These are phyloP conservation scores for Mimumesa dahlbomi DNA, from an alignment of 2,888 invertebrate genomes.

Conservation along the genomic window DNA sequence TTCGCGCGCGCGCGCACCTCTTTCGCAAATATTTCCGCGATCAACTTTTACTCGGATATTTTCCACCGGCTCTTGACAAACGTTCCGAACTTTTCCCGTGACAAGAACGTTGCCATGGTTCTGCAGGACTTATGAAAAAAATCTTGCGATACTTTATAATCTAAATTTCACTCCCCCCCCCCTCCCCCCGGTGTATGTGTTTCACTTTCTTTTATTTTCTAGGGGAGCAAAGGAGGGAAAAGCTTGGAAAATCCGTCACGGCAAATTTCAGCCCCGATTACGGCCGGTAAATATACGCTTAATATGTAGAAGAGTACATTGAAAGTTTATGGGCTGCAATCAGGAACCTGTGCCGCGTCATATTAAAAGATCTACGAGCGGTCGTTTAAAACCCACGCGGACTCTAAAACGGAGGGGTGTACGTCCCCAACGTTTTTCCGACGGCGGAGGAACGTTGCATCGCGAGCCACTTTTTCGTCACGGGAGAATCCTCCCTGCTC, in stretches of 20 bases:
- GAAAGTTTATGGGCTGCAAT: conserved; percentile 68
- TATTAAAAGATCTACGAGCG: conserved; percentile 65
- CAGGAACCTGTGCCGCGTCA: conserved; percentile 64
- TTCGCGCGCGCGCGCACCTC: neutral
- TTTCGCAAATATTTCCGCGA: neutral
- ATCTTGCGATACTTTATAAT: conserved; percentile 10
- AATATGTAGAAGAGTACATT: conserved; percentile 58
- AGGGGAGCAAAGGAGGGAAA: too few species aligned
- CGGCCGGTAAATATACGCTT: conserved; percentile 55
- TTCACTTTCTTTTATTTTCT: too few species aligned
- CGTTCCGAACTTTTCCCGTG: too few species aligned
- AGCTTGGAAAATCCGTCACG: conserved; percentile 26
- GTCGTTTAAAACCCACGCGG: conserved; percentile 45
- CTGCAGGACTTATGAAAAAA: neutral
- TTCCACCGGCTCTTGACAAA: neutral
- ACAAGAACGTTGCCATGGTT: too few species aligned
- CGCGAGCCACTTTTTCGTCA: conserved; percentile 27
- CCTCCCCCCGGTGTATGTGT: too few species aligned
- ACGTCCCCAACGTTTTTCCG: conserved; percentile 15
- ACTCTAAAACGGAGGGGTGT: conserved; percentile 16
- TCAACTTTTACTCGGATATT: neutral
- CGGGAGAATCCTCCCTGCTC: conserved; percentile 16
- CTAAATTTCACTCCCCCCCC: neutral
- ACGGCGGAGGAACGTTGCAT: conserved; percentile 42
- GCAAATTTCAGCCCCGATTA: conserved; percentile 28